A percentile compares a stretch with the other conserved stretches of the same genome.
Evolutionary conservation across 2,888 invertebrate genomes (phyloP).

Genomic region (Cephus nigrinus): DNA sequence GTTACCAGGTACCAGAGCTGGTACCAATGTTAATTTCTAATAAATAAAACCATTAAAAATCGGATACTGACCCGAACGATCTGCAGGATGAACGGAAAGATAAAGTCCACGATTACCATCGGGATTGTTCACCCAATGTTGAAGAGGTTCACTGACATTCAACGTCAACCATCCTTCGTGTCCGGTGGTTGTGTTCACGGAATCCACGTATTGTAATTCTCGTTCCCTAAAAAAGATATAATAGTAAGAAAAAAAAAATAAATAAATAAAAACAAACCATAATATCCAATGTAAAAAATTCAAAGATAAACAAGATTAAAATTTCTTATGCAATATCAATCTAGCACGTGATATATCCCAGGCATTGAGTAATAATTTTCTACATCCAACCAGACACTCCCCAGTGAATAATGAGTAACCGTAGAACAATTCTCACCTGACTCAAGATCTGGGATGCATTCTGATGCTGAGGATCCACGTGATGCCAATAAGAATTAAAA

Average conservation of each 20-base stretch:
- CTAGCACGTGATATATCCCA: not conserved
- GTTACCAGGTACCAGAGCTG: not conserved
- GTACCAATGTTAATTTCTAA: not conserved
- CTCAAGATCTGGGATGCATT: not conserved
- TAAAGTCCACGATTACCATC: constrained; percentile 87
- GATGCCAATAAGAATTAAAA: not conserved
- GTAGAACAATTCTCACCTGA: not conserved
- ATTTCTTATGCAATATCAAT: not conserved
- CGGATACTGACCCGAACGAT: constrained; percentile 72
- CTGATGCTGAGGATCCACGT: not conserved
- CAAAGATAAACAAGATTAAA: not conserved
- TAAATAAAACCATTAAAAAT: not conserved
- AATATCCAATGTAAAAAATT: not conserved
- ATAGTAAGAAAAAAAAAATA: not conserved
- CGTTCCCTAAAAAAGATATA: constrained; percentile 70
- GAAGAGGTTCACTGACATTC: constrained; percentile 83
- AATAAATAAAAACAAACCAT: too few species aligned
- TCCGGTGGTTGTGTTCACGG: constrained; percentile 80
- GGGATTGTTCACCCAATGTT: constrained; percentile 83
- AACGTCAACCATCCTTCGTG: constrained; percentile 89
- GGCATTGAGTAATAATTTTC: not conserved
- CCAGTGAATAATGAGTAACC: not conserved
- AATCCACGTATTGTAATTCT: constrained; percentile 79
- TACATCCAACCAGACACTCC: not conserved
- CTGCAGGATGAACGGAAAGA: constrained; percentile 79